Percentiles rank a stretch among this genome's conserved stretches.
phyloP scores from a whole-genome alignment of 2,888 invertebrate species.

The Melanchra persicariae region DNA sequence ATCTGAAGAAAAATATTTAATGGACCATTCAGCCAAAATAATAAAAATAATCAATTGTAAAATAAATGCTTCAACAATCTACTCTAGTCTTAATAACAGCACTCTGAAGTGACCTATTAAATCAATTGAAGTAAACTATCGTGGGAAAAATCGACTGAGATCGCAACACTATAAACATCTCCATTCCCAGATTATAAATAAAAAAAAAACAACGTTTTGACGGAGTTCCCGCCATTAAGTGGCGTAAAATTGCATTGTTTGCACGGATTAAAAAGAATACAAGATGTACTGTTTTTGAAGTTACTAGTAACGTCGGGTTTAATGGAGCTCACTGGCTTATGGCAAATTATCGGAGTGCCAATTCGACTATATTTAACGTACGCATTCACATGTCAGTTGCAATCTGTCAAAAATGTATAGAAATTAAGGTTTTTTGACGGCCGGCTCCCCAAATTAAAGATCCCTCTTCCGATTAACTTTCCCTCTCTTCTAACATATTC shows the following conservation, averaged over 20 bases:
- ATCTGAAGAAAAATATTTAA: too few relatives aligned
- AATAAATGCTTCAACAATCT: conserved; percentile 30
- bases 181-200: conserved; percentile 41
- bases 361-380: too few relatives aligned
- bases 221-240: conserved; percentile 39
- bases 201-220: conserved; percentile 40
- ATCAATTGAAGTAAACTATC: conserved; percentile 45
- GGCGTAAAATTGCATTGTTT: conserved; percentile 43
- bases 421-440: too few relatives aligned
- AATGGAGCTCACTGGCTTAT: background rate
- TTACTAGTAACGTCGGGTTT: background rate
- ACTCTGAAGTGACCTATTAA: conserved; percentile 43
- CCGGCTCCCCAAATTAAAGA: too few relatives aligned
- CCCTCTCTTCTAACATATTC: too few relatives aligned
- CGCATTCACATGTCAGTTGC: too few relatives aligned
- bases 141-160: conserved; percentile 47
- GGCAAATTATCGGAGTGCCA: background rate
- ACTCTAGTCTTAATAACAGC: conserved; percentile 11
- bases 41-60: background rate
- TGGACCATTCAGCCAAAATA: too few relatives aligned
- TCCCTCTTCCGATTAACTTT: too few relatives aligned
- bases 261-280: conserved; percentile 29
- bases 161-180: conserved; percentile 35
- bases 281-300: conserved; percentile 1
- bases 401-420: too few relatives aligned